phyloP scores from a whole-genome alignment of 2,113 vertebrate species.

The Microcebus ravelobensis region DNA sequence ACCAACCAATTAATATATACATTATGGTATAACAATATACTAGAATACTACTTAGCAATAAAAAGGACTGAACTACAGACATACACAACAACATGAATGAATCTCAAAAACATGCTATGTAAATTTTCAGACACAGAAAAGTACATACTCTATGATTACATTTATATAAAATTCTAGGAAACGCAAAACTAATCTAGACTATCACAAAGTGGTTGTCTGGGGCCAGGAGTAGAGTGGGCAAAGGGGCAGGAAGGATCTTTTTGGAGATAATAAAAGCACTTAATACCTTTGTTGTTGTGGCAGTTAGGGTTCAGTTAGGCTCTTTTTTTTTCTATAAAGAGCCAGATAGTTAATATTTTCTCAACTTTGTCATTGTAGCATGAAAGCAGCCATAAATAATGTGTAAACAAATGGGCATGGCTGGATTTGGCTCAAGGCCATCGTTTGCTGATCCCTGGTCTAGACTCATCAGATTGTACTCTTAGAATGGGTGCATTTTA shows the following conservation, averaged over 20 bases:
- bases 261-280: not conserved
- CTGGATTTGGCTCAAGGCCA: not conserved
- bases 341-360: not conserved
- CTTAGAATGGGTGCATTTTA: not conserved
- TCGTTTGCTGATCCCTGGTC: not conserved
- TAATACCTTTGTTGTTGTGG: not conserved
- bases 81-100: not conserved
- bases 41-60: not conserved
- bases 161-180: not conserved
- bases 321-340: not conserved
- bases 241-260: not conserved
- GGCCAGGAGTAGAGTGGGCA: not conserved
- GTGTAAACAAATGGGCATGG: not conserved
- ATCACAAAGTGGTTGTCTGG: not conserved
- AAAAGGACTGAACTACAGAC: not conserved
- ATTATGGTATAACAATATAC: not conserved
- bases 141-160: not conserved
- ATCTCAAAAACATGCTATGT: not conserved
- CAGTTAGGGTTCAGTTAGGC: not conserved
- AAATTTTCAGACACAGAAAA: not conserved
- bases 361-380: not conserved
- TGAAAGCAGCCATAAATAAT: not conserved
- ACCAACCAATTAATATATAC: not conserved
- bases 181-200: not conserved
- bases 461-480: not conserved